Evolutionary conservation across 1,140 invertebrate species (phyloP).

Genomic region (Brachionus calyciflorus): DNA sequence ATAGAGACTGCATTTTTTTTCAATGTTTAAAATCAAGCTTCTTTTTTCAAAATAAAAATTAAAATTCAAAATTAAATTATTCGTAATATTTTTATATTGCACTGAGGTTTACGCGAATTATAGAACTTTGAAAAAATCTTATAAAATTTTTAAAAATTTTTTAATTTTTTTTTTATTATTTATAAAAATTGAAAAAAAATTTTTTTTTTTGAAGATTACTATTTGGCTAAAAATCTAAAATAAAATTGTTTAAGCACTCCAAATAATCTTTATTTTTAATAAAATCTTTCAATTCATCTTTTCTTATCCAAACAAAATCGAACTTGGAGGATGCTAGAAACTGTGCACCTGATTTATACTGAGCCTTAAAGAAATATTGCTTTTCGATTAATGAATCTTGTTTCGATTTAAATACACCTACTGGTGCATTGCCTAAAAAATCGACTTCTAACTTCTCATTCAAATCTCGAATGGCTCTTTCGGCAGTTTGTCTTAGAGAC

Average conservation of each 20-base stretch:
- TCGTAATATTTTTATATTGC: too few relatives aligned
- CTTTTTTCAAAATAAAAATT: too few relatives aligned
- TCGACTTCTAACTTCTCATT: conserved; percentile 25
- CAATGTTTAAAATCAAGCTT: too few relatives aligned
- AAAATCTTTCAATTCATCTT: conserved; percentile 46
- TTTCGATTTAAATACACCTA: conserved; percentile 15
- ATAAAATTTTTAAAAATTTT: too few relatives aligned
- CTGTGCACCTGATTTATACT: conserved; percentile 27
- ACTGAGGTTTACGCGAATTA: too few relatives aligned
- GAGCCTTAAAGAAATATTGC: conserved; percentile 43
- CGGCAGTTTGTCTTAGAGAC: conserved; percentile 38
- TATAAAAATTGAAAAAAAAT: too few relatives aligned
- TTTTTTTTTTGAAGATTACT: not conserved
- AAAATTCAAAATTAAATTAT: too few relatives aligned
- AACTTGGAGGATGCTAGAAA: conserved; percentile 4
- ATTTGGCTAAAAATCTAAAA: conserved; percentile 35
- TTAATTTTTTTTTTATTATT: too few relatives aligned
- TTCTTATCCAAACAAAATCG: conserved; percentile 41
- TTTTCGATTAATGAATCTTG: not conserved
- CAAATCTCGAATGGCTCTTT: not conserved
- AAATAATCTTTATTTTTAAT: conserved; percentile 45
- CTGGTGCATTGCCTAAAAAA: conserved; percentile 40
- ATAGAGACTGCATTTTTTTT: too few relatives aligned
- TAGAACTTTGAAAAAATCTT: too few relatives aligned
- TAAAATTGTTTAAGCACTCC: conserved; percentile 44